These are phyloP conservation scores for Clinocottus analis DNA, from an alignment of 2,113 vertebrate genomes.

Conservation along the genomic window DNA sequence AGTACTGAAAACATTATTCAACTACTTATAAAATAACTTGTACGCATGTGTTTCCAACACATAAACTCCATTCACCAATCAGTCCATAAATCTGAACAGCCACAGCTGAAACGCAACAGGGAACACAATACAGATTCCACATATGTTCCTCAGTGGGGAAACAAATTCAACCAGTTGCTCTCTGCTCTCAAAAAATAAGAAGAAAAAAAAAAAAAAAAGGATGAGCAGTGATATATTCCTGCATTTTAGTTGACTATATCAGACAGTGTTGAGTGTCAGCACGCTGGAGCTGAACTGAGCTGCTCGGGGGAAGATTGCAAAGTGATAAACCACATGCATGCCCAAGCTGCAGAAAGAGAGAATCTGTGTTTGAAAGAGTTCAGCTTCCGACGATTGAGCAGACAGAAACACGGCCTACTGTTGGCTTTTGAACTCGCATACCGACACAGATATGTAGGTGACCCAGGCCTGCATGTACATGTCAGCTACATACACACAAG, in stretches of 20 bases:
- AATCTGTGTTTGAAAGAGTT: conserved; percentile 8
- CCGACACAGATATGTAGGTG: not conserved
- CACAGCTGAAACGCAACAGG: conserved; percentile 22
- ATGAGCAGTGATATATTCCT: conserved; percentile 16
- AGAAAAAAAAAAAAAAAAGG: too few relatives aligned
- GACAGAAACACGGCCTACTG: conserved; percentile 6
- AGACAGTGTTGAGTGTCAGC: conserved; percentile 10
- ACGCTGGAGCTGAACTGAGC: conserved; percentile 20
- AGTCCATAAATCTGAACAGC: conserved; percentile 28
- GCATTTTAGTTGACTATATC: conserved; percentile 25
- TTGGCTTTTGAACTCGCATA: not conserved
- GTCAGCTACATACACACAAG: not conserved
- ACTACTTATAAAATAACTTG: not conserved
- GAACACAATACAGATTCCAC: conserved; percentile 36
- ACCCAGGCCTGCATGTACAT: not conserved
- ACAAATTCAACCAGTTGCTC: conserved; percentile 17
- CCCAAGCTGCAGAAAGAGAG: not conserved
- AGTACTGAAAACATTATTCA: not conserved
- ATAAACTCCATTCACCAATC: conserved; percentile 10
- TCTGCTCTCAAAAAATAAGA: not conserved
- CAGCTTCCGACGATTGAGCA: not conserved
- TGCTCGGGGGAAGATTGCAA: conserved; percentile 7
- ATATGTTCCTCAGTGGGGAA: conserved; percentile 3
- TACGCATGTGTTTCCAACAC: not conserved
- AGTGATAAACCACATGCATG: conserved; percentile 37